Evolutionary conservation across 2,797 vertebrate species (phyloP), one percentile per base, ranked within the genome.

Genomic region (Phrynocephalus forsythii): DNA sequence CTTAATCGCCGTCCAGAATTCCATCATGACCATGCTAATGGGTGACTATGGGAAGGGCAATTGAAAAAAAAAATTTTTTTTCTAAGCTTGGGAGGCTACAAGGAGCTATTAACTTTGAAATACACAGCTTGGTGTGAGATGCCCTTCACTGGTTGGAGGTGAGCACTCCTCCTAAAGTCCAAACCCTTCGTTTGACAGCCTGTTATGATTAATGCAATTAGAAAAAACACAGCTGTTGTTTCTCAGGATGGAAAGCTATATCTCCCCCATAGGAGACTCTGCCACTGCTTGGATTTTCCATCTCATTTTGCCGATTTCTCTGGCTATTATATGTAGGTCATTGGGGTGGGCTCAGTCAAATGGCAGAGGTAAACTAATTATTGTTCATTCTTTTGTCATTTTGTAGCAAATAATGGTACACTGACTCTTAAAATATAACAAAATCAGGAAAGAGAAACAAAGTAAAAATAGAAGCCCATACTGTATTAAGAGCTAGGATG

Each of bases 341-440:
- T 30, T 33, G 9, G 38, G 52, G 28, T 79, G 77, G 82, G 56
- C n/a, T 75, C 76, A 67, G 60, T 44, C 77, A 75, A 63, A 71
- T 69, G 30, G 24, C 16, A 30, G 56, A n/a, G 63, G 10, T 77
- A 33, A 33, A 33, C 33, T 33, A 78, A 22, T 38, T 30, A 78
- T 87, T 78, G 66, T 87, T 83, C 30, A 8, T 63, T 71, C 50
- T 38, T 83, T 56, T n/a, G 66, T 30, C 11, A 71, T 69, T 81
- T 16, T 73, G 13, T 10, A 48, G 76, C 78, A 81, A 30, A 44
- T 56, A 6, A 3, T 83, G 56, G 60, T 83, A 83, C 77, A 82
- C 56, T 76, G n/a, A 16, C 3, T 87, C 82, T 72, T 52, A 87
- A 50, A 82, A 82, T 38, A 33, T 77, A 6, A 44, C 48, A 78